A percentile compares a stretch with the other conserved stretches of the same genome.
Evolutionary conservation across 53 echinoderm and acorn worm genomes (phyloP).

Genomic region (Mesocentrotus franciscanus): DNA sequence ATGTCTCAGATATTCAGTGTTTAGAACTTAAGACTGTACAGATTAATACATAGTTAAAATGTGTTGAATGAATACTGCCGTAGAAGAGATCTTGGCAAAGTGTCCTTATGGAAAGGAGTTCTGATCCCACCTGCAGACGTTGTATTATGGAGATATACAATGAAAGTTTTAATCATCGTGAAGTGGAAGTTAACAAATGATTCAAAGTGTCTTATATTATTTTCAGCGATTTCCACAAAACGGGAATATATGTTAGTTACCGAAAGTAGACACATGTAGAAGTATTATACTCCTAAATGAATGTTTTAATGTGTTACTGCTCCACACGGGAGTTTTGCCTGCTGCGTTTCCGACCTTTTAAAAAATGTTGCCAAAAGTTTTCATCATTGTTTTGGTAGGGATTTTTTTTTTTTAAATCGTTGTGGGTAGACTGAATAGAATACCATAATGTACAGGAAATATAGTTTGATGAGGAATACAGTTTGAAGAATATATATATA

Average conservation of each 20-base stretch:
- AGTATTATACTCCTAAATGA: neutral
- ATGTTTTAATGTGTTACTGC: neutral
- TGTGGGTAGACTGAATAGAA: too few species aligned
- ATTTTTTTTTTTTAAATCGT: too few species aligned
- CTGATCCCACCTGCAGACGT: neutral
- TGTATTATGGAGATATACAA: neutral
- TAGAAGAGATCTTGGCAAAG: neutral
- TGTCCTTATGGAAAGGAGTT: slow-evolving; percentile 6
- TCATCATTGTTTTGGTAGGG: too few species aligned
- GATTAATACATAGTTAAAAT: neutral
- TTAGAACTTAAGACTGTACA: neutral
- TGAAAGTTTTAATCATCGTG: neutral
- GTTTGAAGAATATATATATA: neutral
- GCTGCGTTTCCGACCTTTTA: too few species aligned
- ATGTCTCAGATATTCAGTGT: too few species aligned
- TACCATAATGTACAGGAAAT: too few species aligned
- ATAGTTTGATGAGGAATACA: too few species aligned
- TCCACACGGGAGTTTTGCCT: too few species aligned
- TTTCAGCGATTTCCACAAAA: neutral
- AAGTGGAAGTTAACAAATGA: neutral
- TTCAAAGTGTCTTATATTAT: neutral
- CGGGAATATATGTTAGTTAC: neutral
- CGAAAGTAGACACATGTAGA: too few species aligned
- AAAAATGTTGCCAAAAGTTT: too few species aligned
- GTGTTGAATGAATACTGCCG: neutral